phyloP scores from a whole-genome alignment of 2,797 vertebrate species.

The Varecia variegata region DNA sequence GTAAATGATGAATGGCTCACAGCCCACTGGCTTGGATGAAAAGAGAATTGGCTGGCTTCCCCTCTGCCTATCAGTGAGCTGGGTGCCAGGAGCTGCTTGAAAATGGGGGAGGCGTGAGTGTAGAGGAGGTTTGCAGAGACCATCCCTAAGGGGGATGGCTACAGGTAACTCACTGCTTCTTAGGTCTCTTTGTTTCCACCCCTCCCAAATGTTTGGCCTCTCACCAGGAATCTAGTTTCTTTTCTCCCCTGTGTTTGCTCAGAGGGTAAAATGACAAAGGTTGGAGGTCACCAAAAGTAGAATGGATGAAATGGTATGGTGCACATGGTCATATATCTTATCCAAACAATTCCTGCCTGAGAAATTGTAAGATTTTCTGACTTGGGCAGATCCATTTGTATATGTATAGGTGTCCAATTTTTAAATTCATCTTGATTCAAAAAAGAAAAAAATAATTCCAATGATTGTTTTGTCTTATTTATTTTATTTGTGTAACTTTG shows the following conservation, averaged over 20 bases:
- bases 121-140: background rate
- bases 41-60: slow-evolving; percentile 38
- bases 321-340: background rate
- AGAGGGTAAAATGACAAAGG: background rate
- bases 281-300: background rate
- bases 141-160: background rate
- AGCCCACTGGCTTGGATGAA: slow-evolving; percentile 24
- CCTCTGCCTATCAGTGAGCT: slow-evolving; percentile 40
- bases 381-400: background rate
- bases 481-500: slow-evolving; percentile 6
- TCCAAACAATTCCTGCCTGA: background rate
- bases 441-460: background rate
- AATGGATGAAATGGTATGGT: background rate
- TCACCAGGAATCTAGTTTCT: background rate
- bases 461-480: background rate
- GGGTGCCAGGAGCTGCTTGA: background rate
- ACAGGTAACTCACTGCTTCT: too few species aligned
- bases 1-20: slow-evolving; percentile 48
- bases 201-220: background rate
- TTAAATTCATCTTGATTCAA: background rate
- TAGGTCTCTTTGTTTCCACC: background rate
- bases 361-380: background rate
- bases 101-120: background rate
- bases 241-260: background rate
- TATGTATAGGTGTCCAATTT: background rate